Percentiles rank a stretch among this genome's conserved stretches.
phyloP scores from a whole-genome alignment of 2,797 vertebrate genomes.

The Furcifer pardalis region DNA sequence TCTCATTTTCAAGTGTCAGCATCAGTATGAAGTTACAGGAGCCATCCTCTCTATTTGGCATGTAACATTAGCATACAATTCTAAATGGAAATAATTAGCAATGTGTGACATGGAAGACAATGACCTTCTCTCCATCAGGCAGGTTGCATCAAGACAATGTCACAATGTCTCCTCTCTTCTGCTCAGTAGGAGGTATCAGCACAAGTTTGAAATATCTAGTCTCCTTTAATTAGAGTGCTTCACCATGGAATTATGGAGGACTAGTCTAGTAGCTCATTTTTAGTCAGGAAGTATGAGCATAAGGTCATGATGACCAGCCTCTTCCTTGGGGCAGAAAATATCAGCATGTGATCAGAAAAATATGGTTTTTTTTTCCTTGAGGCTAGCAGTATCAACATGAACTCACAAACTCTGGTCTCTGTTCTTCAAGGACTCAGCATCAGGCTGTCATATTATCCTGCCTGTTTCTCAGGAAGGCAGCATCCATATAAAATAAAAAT shows the following conservation, averaged over 20 bases:
- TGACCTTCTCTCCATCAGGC: neutral
- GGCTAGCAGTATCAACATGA: too few species aligned
- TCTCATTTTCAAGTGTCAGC: neutral
- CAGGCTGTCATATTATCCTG: too few species aligned
- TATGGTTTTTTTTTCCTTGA: too few species aligned
- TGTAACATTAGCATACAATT: neutral
- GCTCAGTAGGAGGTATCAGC: neutral
- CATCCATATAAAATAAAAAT: neutral
- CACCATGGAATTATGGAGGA: neutral
- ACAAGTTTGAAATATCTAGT: neutral
- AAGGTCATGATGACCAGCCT: neutral
- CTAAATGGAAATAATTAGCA: too few species aligned
- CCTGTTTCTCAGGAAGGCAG: neutral
- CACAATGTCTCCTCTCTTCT: neutral
- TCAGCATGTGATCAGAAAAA: neutral
- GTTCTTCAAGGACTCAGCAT: too few species aligned
- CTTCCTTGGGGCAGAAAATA: neutral
- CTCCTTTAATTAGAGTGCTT: neutral
- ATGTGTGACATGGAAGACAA: too few species aligned
- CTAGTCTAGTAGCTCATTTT: neutral
- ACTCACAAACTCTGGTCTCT: too few species aligned
- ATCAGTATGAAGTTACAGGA: neutral
- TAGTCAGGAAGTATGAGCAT: neutral
- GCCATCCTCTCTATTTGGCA: neutral
- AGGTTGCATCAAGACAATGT: neutral